These are phyloP conservation scores for Tromatobia lineatoria DNA, from an alignment of 2,888 invertebrate genomes.

Conservation along the genomic window DNA sequence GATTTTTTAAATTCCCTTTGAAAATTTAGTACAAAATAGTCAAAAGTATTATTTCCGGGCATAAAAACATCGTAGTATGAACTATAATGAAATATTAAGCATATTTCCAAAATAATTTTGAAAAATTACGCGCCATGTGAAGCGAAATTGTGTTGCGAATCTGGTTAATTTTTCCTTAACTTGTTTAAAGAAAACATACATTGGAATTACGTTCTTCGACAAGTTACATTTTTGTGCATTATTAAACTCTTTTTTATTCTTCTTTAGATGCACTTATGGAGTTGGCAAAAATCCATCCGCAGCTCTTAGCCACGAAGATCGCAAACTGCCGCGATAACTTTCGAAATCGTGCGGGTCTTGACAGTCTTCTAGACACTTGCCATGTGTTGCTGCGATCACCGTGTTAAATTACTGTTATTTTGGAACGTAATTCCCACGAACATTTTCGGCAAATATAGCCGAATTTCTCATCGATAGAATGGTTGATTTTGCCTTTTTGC, in stretches of 20 bases:
- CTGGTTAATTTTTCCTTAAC: no score
- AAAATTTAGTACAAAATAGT: no score
- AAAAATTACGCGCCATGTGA: no score
- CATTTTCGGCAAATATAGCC: background rate
- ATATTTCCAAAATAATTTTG: no score
- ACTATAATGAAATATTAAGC: no score
- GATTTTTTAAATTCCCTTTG: no score
- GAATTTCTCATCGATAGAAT: background rate
- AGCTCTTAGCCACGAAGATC: slow-evolving; percentile 87
- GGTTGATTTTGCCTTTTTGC: background rate
- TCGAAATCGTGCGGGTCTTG: slow-evolving; percentile 87
- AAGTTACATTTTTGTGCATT: background rate
- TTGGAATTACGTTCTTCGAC: no score
- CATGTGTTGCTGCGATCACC: slow-evolving; percentile 63
- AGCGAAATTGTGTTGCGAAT: no score
- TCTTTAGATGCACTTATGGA: slow-evolving; percentile 87
- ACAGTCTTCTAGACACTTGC: slow-evolving; percentile 76
- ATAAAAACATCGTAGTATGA: no score
- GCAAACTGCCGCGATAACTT: slow-evolving; percentile 88
- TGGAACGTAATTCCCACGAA: background rate
- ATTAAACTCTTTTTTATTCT: slow-evolving; percentile 17
- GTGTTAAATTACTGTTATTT: slow-evolving; percentile 5
- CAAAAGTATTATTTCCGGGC: no score
- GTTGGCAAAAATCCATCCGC: slow-evolving; percentile 87
- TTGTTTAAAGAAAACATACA: no score